Conservation (phyloP, 2,797 vertebrate species). For the Botia almorhae region DNA sequence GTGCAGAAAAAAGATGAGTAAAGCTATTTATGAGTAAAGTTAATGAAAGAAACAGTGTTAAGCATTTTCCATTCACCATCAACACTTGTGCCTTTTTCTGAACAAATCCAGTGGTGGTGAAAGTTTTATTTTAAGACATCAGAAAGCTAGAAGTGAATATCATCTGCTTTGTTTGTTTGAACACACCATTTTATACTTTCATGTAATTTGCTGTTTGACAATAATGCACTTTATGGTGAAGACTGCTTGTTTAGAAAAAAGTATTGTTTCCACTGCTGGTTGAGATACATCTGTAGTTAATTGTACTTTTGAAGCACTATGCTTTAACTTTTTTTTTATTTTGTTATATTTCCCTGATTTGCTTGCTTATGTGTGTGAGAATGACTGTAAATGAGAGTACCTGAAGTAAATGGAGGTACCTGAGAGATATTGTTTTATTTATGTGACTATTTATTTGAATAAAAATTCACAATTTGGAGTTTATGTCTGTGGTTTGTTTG, state of each 20-base stretch:
- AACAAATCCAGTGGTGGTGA: slow-evolving; percentile 66
- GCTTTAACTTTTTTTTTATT: slow-evolving; percentile 68
- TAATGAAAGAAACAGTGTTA: slow-evolving; percentile 71
- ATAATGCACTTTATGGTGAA: slow-evolving; percentile 78
- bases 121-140: slow-evolving; percentile 35
- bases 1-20: slow-evolving; percentile 43
- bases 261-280: slow-evolving; percentile 65
- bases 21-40: slow-evolving; percentile 31
- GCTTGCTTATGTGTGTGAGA: slow-evolving; percentile 70
- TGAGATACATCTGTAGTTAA: slow-evolving; percentile 56
- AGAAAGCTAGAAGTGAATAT: slow-evolving; percentile 45
- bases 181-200: slow-evolving; percentile 62
- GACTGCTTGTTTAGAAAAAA: slow-evolving; percentile 64
- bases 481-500: slow-evolving; percentile 4
- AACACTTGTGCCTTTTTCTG: slow-evolving; percentile 78
- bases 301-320: slow-evolving; percentile 70
- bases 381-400: too few relatives aligned
- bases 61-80: slow-evolving; percentile 65
- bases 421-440: slow-evolving; percentile 76
- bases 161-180: slow-evolving; percentile 53
- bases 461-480: slow-evolving; percentile 77
- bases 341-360: slow-evolving; percentile 69
- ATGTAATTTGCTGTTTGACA: slow-evolving; percentile 66
- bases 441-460: slow-evolving; percentile 86
- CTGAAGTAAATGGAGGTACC: slow-evolving; percentile 43